Evolutionary conservation across 2,888 invertebrate species (phyloP).

Genomic region (Monopis laevigella): DNA sequence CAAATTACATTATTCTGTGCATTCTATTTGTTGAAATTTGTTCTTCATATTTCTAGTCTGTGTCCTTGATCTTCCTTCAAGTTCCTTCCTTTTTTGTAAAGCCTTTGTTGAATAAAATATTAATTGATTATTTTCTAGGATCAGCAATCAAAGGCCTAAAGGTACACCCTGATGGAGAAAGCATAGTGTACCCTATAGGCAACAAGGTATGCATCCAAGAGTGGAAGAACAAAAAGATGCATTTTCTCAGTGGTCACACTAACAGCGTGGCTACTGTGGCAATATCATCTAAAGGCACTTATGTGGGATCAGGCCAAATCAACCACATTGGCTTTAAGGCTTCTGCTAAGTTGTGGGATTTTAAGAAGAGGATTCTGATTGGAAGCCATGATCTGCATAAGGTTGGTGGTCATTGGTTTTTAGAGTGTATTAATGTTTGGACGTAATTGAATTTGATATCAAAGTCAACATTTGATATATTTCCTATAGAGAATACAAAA

Average conservation of each 20-base stretch:
- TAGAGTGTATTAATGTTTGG: too few relatives aligned
- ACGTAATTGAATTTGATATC: too few relatives aligned
- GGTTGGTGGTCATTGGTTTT: slow-evolving; percentile 51
- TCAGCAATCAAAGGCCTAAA: slow-evolving; percentile 68
- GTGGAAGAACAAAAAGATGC: slow-evolving; percentile 75
- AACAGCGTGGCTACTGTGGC: slow-evolving; percentile 82
- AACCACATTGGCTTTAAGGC: slow-evolving; percentile 93
- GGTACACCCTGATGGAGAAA: slow-evolving; percentile 75
- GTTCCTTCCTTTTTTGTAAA: neutral
- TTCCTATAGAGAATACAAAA: too few relatives aligned
- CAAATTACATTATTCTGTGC: too few relatives aligned
- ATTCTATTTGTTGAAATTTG: neutral
- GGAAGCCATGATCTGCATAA: slow-evolving; percentile 85
- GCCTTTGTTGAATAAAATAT: neutral
- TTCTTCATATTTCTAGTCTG: too few relatives aligned
- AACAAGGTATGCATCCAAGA: slow-evolving; percentile 79
- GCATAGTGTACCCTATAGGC: slow-evolving; percentile 81
- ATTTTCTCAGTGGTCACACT: slow-evolving; percentile 81
- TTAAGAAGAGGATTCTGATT: slow-evolving; percentile 67
- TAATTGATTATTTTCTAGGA: slow-evolving; percentile 25
- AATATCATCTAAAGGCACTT: slow-evolving; percentile 77
- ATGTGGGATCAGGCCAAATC: slow-evolving; percentile 88
- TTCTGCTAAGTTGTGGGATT: slow-evolving; percentile 89
- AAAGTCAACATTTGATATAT: too few relatives aligned
- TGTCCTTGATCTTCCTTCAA: too few relatives aligned